Conservation (phyloP, 23 tunicate genomes). For the Ascidia mentula region DNA sequence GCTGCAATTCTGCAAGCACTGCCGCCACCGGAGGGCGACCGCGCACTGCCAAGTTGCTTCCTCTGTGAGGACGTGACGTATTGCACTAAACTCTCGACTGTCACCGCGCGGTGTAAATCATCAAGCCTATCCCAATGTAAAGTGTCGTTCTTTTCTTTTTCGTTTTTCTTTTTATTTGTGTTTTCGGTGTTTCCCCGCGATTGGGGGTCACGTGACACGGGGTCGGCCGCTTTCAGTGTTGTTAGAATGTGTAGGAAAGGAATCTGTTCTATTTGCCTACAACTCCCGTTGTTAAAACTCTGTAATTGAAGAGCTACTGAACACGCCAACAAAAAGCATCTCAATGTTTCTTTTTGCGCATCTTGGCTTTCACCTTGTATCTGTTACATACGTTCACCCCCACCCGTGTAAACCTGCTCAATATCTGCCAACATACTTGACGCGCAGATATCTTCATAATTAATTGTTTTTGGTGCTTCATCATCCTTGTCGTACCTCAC, state of each 20-base stretch:
- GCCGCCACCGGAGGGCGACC: neutral
- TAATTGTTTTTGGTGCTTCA: neutral
- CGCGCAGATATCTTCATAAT: neutral
- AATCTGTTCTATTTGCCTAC: neutral
- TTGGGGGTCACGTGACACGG: neutral
- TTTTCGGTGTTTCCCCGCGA: neutral
- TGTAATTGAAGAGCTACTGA: no score
- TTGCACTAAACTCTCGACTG: conserved; percentile 10
- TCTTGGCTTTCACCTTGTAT: no score
- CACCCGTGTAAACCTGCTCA: no score
- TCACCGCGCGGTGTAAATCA: neutral
- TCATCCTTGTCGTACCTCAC: neutral
- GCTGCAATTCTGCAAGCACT: neutral
- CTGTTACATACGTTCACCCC: no score
- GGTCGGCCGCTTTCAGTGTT: no score
- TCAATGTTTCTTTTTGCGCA: no score
- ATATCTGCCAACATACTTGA: no score
- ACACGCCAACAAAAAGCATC: no score
- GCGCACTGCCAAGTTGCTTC: neutral
- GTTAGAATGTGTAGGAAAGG: neutral
- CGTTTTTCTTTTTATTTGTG: neutral
- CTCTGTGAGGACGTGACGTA: neutral
- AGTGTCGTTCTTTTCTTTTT: neutral
- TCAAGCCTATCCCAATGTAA: neutral
- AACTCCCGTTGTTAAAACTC: no score